Base-by-base conservation (phyloP, 2,888 invertebrate species). In the Tenthredo scrophulariae region DNA sequence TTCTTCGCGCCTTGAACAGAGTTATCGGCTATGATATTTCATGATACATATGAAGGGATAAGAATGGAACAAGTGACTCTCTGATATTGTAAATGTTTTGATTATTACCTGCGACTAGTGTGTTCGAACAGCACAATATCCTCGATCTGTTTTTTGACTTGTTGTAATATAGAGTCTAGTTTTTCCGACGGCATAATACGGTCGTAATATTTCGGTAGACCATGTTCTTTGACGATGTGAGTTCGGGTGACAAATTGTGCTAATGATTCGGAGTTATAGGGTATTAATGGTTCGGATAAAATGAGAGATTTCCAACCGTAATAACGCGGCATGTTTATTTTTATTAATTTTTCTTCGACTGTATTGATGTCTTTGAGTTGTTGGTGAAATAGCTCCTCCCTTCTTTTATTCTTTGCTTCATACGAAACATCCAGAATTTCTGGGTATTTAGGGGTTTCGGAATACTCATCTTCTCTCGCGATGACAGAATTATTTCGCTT, bases 261-360 rank as follows among this genome's bases (percentile, higher is more conserved):
- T 84, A 97, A 94, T 0, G 95, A 94, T 91, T 97, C 92, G 74
- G 95, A 95, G 93, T 97, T 96, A 89, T 97, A 97, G 0, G 96
- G 96, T 85, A 95, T 90, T 18, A 88, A 88, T 77, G 95, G 93
- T 91, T 97, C 97, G 2, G 94, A 92, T 4, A 97, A 91, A 89
- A 95, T 93, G 1, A 96, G 92, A 85, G 95, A 95, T 89, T 95
- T 95, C 94, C 96, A 97, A 1, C 98, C 98, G 92, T 97, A 98
- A 92, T 96, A 97, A 79, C 95, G 95, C 0, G 97, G 97, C 96
- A 97, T 96, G 92, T 98, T 98, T 37, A 98, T 90, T 88, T 97
- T 97, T 83, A 97, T 96, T 89, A 97, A 94, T 91, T 98, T 98
- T 92, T 97, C 97, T 93, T 98, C 98, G 0, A 97, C 95, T 0